A percentile compares a stretch with the other conserved stretches of the same genome.
phyloP scores from a whole-genome alignment of 2,113 vertebrate genomes.

The Lophura nycthemera region DNA sequence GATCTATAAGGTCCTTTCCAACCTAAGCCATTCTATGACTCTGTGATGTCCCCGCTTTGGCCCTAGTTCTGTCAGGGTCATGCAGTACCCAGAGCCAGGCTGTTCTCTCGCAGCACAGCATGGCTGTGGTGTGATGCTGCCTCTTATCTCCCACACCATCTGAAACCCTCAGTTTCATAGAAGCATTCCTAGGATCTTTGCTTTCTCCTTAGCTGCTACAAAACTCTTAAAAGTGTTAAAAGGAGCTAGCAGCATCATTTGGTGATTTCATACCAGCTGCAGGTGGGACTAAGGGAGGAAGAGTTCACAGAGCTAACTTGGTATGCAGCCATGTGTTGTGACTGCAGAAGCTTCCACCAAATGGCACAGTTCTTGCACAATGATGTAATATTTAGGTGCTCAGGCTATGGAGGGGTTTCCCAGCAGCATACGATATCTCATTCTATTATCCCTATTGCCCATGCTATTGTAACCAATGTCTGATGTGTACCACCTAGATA shows the following conservation, averaged over 20 bases:
- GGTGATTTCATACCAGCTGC: not conserved
- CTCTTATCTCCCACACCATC: not conserved
- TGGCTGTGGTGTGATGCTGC: not conserved
- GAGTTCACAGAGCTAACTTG: not conserved
- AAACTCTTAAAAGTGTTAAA: not conserved
- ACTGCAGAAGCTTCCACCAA: not conserved
- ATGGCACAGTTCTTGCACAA: not conserved
- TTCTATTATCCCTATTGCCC: not conserved
- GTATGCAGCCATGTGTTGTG: not conserved
- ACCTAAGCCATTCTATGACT: too few relatives aligned
- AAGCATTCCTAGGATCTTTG: not conserved
- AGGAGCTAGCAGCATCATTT: not conserved
- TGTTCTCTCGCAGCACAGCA: not conserved
- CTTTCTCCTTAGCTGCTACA: not conserved
- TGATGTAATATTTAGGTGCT: not conserved
- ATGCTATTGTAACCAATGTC: slow-evolving; percentile 7
- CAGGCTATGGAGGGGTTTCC: not conserved
- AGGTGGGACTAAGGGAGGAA: not conserved
- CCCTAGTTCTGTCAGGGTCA: not conserved
- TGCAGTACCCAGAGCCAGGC: not conserved
- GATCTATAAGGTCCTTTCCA: too few relatives aligned
- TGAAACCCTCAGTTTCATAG: not conserved
- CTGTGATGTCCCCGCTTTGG: not conserved
- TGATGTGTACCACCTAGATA: not conserved
- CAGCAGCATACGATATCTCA: not conserved